Evolutionary conservation across 2,888 invertebrate species (phyloP).

Genomic region (Tipula vernalis): DNA sequence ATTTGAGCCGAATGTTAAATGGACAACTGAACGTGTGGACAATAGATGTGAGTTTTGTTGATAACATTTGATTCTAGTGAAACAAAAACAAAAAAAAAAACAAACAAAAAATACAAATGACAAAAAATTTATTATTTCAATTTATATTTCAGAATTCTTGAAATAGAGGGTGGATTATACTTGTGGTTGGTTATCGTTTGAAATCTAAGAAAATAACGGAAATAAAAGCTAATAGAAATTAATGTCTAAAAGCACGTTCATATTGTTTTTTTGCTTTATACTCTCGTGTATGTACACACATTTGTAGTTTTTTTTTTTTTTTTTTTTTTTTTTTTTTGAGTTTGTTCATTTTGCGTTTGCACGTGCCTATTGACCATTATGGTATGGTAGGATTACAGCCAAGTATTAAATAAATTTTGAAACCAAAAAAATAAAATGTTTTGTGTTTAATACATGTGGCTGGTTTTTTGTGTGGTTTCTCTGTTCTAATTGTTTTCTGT

Average conservation of each 20-base stretch:
- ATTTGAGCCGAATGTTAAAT: background rate
- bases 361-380: background rate
- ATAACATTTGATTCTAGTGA: background rate
- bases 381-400: background rate
- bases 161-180: background rate
- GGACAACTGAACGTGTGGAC: background rate
- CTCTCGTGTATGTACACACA: background rate
- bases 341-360: background rate
- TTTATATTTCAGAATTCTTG: background rate
- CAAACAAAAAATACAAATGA: background rate
- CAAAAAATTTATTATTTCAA: slow-evolving; percentile 4
- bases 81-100: background rate
- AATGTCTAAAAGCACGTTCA: background rate
- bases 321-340: background rate
- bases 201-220: background rate
- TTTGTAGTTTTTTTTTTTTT: background rate
- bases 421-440: background rate
- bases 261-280: background rate
- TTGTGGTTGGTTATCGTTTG: background rate
- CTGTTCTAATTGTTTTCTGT: background rate
- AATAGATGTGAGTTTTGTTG: background rate
- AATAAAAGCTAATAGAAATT: background rate
- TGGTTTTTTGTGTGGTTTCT: background rate
- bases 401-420: background rate
- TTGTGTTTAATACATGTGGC: background rate